Evolutionary conservation across 2,888 invertebrate genomes (phyloP).

Genomic region (Drosophila phalerata): DNA sequence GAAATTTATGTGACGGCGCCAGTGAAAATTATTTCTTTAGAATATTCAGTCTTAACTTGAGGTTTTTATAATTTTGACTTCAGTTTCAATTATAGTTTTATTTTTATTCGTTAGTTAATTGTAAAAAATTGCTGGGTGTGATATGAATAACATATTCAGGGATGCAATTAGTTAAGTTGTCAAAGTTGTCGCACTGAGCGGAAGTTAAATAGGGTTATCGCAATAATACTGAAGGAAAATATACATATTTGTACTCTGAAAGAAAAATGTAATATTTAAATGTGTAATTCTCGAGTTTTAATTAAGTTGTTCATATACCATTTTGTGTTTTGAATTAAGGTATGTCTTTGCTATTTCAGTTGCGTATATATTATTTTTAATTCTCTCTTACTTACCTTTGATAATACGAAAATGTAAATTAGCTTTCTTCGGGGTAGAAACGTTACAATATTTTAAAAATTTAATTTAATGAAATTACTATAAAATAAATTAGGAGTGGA

Average conservation of each 20-base stretch:
- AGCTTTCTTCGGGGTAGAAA: no score
- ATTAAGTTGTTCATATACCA: background rate
- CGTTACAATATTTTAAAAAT: no score
- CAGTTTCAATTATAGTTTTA: conserved; percentile 18
- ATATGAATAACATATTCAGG: conserved; percentile 12
- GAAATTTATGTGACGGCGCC: conserved; percentile 65
- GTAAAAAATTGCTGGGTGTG: conserved; percentile 54
- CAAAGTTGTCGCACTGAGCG: conserved; percentile 18
- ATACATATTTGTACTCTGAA: background rate
- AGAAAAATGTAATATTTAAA: background rate
- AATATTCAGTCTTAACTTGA: conserved; percentile 17
- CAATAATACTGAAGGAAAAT: background rate
- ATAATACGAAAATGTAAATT: no score
- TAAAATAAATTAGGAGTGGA: no score
- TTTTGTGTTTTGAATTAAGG: background rate
- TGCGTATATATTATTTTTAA: no score
- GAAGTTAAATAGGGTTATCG: background rate
- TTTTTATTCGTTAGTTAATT: conserved; percentile 55
- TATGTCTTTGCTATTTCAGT: background rate
- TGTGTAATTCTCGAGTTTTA: background rate
- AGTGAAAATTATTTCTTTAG: conserved; percentile 35
- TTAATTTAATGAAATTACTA: no score
- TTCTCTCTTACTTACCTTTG: no score
- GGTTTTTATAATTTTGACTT: conserved; percentile 19
- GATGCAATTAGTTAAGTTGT: conserved; percentile 41